These are phyloP conservation scores for Mormyrus proboscirostris DNA, from an alignment of 2,797 vertebrate species.

Conservation along the genomic window DNA sequence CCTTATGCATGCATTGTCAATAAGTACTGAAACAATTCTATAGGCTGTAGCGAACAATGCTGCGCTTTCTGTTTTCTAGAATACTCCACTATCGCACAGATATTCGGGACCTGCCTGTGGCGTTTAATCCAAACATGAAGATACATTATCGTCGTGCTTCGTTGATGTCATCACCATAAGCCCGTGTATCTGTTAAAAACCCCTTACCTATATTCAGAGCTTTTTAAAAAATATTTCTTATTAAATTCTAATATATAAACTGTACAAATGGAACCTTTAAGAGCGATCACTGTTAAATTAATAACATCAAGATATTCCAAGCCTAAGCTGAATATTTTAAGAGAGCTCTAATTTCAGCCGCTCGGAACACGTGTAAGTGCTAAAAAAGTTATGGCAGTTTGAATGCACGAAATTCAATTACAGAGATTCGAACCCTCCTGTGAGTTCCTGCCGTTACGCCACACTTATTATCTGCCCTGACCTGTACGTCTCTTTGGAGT, in stretches of 20 bases:
- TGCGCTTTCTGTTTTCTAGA: background rate
- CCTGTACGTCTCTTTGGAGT: background rate
- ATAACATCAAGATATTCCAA: slow-evolving; percentile 5
- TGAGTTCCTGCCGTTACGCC: background rate
- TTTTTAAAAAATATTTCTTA: background rate
- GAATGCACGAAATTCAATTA: background rate
- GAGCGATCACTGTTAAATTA: slow-evolving; percentile 8
- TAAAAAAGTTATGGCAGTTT: background rate
- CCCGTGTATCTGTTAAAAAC: background rate
- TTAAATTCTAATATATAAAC: background rate
- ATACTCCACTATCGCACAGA: background rate
- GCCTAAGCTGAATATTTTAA: background rate
- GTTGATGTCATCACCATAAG: background rate
- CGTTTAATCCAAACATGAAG: background rate
- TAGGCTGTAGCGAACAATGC: background rate
- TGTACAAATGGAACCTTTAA: slow-evolving; percentile 9
- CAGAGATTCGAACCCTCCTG: background rate
- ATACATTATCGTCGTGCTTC: background rate
- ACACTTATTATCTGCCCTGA: background rate
- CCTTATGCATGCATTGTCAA: background rate
- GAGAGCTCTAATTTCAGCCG: background rate
- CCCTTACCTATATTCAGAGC: background rate
- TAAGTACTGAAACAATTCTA: background rate
- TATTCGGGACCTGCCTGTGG: background rate
- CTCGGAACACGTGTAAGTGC: background rate